Percentiles rank a stretch among this genome's conserved stretches.
Conservation (phyloP, 2,888 invertebrate species). For the Eulithis prunata region DNA sequence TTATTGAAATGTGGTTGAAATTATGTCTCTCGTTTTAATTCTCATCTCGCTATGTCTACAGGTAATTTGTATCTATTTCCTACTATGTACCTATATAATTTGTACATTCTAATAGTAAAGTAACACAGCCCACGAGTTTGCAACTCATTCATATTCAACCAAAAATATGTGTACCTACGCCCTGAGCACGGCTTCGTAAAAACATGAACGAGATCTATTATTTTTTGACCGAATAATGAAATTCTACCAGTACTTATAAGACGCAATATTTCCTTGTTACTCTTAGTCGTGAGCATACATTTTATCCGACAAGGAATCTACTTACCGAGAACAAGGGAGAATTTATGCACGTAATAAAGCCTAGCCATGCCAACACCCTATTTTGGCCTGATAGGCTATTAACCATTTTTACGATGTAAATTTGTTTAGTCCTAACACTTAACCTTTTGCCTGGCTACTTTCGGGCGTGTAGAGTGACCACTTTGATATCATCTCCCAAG, state of each 20-base stretch:
- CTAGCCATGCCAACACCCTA: constrained; percentile 47
- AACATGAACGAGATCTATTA: too few species aligned
- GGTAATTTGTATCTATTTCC: constrained; percentile 7
- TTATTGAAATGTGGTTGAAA: constrained; percentile 21
- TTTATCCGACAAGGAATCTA: constrained; percentile 35
- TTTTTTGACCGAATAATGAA: not conserved
- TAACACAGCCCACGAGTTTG: too few species aligned
- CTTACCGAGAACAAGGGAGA: constrained; percentile 41
- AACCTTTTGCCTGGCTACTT: constrained; percentile 40
- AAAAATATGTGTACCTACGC: too few species aligned
- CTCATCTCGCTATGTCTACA: constrained; percentile 13
- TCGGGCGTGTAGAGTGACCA: constrained; percentile 11
- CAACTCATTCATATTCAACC: too few species aligned
- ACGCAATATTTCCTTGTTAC: not conserved
- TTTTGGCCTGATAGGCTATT: constrained; percentile 52
- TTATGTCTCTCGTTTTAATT: constrained; percentile 11
- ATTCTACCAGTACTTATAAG: not conserved
- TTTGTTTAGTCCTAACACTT: constrained; percentile 57
- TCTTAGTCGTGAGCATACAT: not conserved
- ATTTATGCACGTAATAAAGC: constrained; percentile 56
- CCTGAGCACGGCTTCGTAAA: too few species aligned
- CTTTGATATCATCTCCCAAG: constrained; percentile 12
- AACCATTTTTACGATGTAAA: constrained; percentile 60
- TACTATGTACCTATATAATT: too few species aligned
- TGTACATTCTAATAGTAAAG: too few species aligned